Evolutionary conservation across 30 jellyfish, hydroid and myxozoan species (phyloP).

Genomic region (Nemopilema nomurai): DNA sequence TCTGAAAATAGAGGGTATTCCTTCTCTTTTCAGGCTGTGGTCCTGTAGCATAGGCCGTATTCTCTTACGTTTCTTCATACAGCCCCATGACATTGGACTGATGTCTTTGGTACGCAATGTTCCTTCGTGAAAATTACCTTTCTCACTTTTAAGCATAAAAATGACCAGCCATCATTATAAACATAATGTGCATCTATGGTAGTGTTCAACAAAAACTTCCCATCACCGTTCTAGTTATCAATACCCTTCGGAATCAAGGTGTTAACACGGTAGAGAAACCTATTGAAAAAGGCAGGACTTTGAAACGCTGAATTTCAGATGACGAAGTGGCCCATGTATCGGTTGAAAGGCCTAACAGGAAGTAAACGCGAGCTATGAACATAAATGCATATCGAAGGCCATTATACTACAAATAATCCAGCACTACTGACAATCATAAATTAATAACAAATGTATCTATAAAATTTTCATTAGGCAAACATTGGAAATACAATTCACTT

Average conservation of each 20-base stretch:
- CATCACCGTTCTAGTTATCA: too few species aligned
- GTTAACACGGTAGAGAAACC: too few species aligned
- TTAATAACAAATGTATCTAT: not conserved
- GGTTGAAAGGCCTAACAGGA: not conserved
- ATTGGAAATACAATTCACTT: not conserved
- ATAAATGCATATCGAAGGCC: not conserved
- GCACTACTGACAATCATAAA: not conserved
- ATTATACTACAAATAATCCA: not conserved
- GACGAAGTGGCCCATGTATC: not conserved
- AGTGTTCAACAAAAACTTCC: too few species aligned
- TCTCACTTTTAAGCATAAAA: not conserved
- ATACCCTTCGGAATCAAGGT: too few species aligned
- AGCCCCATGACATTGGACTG: not conserved
- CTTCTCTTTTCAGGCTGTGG: too few species aligned
- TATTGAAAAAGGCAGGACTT: too few species aligned
- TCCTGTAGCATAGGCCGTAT: too few species aligned
- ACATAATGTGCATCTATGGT: too few species aligned
- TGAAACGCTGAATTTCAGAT: not conserved
- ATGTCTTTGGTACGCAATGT: too few species aligned
- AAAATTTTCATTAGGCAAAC: not conserved
- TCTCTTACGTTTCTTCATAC: not conserved
- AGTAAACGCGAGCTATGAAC: not conserved
- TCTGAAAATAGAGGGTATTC: not conserved
- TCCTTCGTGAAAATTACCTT: too few species aligned
- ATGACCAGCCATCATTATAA: not conserved